Evolutionary conservation across 2,113 vertebrate species (phyloP).

Genomic region (Calidris pygmaea): DNA sequence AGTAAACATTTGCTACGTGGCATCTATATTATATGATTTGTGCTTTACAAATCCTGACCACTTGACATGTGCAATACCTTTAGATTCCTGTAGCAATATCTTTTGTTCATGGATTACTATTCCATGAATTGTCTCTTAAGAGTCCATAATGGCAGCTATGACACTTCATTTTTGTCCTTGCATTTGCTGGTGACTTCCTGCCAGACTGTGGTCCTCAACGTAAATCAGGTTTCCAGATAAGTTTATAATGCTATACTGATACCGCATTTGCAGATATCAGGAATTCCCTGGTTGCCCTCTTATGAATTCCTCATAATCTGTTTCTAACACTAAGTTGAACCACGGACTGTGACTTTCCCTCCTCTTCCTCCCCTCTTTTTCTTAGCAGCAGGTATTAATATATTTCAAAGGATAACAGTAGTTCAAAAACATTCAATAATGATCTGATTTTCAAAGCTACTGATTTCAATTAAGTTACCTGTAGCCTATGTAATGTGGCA

Average conservation of each 20-base stretch:
- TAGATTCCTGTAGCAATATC: background rate
- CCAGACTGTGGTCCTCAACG: background rate
- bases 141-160: background rate
- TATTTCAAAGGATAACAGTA: background rate
- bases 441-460: background rate
- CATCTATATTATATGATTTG: background rate
- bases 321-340: background rate
- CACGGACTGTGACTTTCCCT: background rate
- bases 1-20: too few species aligned
- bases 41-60: background rate
- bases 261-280: background rate
- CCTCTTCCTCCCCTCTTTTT: background rate
- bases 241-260: background rate
- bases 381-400: background rate
- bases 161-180: background rate
- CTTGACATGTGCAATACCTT: background rate
- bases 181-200: background rate
- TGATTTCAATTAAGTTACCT: background rate
- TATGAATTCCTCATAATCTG: background rate
- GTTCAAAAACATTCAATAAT: background rate
- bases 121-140: background rate
- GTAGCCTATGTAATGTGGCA: background rate
- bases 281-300: background rate
- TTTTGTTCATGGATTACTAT: background rate
- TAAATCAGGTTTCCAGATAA: background rate